Conservation (phyloP, 2,113 vertebrate species). For the Butastur rufipennis region DNA sequence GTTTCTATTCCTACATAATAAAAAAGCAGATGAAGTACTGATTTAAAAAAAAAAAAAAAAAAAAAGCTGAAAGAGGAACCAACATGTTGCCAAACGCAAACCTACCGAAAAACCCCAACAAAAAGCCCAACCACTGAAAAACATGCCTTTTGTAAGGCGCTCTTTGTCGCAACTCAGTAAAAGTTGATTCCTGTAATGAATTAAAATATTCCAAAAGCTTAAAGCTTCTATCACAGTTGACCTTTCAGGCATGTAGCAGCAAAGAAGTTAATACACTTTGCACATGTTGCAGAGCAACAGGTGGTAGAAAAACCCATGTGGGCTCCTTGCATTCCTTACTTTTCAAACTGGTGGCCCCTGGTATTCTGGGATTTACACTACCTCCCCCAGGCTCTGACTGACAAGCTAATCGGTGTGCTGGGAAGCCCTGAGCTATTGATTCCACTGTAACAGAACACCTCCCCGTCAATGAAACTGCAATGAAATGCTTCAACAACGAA, state of each 20-base stretch:
- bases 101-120: conserved; percentile 18
- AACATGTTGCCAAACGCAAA: conserved; percentile 46
- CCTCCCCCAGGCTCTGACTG: conserved; percentile 93
- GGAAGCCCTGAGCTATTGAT: conserved; percentile 94
- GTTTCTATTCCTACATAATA: conserved; percentile 45
- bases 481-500: conserved; percentile 95
- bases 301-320: conserved; percentile 83
- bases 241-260: conserved; percentile 87
- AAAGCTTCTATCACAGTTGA: conserved; percentile 70
- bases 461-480: conserved; percentile 93
- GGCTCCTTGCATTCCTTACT: conserved; percentile 85
- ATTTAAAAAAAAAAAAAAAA: background rate
- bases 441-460: conserved; percentile 96
- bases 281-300: conserved; percentile 95
- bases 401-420: conserved; percentile 96
- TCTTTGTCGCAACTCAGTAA: conserved; percentile 52
- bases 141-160: background rate
- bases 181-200: conserved; percentile 64
- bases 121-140: conserved; percentile 46
- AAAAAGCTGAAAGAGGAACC: conserved; percentile 49
- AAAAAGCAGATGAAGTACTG: conserved; percentile 39
- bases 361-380: conserved; percentile 91
- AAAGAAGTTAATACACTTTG: conserved; percentile 92
- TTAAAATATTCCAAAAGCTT: conserved; percentile 76
- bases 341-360: conserved; percentile 90